Conservation (phyloP, 2,797 vertebrate genomes). For the Periophthalmus magnuspinnatus region DNA sequence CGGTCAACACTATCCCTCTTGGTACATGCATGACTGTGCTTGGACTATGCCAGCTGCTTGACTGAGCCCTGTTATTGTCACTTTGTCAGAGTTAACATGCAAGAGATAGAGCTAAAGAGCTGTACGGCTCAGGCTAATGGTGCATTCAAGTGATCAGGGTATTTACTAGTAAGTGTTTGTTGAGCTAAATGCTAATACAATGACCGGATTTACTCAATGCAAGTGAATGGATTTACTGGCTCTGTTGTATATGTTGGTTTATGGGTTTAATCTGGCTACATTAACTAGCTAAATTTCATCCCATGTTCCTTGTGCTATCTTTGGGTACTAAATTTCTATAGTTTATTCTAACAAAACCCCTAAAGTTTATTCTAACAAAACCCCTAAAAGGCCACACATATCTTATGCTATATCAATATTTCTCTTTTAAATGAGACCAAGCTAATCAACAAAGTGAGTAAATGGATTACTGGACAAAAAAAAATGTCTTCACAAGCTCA, state of each 20-base stretch:
- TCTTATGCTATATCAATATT: neutral
- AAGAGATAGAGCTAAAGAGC: neutral
- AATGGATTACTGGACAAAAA: neutral
- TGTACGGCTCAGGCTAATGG: constrained; percentile 9
- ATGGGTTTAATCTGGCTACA: neutral
- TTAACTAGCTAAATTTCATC: neutral
- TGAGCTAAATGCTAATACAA: neutral
- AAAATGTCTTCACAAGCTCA: neutral
- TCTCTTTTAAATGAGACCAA: neutral
- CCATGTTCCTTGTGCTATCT: neutral
- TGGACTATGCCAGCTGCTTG: neutral
- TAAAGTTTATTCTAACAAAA: neutral
- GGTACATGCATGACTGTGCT: constrained; percentile 1
- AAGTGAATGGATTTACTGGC: neutral
- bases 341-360: neutral
- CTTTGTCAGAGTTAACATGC: constrained; percentile 7
- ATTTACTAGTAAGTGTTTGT: neutral
- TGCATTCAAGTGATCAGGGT: neutral
- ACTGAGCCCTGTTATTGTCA: constrained; percentile 4
- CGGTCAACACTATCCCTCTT: constrained; percentile 36
- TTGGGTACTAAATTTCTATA: neutral
- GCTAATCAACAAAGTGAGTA: neutral
- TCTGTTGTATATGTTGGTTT: neutral
- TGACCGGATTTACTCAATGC: neutral
- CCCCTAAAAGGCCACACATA: too few species aligned